Evolutionary conservation across 2,113 vertebrate genomes (phyloP).

Genomic region (Meriones unguiculatus): DNA sequence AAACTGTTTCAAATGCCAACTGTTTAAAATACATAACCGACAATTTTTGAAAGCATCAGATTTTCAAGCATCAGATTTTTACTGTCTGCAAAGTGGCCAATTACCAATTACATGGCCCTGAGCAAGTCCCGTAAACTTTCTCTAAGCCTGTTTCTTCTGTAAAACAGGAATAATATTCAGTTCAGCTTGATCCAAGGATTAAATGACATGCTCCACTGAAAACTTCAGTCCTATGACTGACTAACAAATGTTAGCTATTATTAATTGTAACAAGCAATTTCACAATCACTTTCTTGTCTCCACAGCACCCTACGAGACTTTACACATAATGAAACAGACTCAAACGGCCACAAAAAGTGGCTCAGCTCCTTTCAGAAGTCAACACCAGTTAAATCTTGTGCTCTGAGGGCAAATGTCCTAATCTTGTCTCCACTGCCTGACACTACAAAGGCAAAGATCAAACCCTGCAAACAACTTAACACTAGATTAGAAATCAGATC

Average conservation of each 20-base stretch:
- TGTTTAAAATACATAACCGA: not conserved
- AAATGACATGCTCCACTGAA: slow-evolving; percentile 29
- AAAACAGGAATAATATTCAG: slow-evolving; percentile 19
- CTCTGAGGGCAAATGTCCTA: slow-evolving; percentile 21
- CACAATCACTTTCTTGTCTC: slow-evolving; percentile 33
- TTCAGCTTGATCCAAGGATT: slow-evolving; percentile 32
- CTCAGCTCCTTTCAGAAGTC: not conserved
- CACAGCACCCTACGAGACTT: slow-evolving; percentile 4
- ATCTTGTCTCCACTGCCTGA: slow-evolving; percentile 46
- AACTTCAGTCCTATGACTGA: slow-evolving; percentile 21
- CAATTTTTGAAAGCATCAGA: not conserved
- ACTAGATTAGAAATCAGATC: slow-evolving; percentile 45
- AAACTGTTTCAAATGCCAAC: not conserved
- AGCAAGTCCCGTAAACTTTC: slow-evolving; percentile 46
- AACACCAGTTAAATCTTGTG: slow-evolving; percentile 18
- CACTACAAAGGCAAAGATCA: slow-evolving; percentile 23
- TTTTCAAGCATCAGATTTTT: slow-evolving; percentile 32
- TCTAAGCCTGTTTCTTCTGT: slow-evolving; percentile 23
- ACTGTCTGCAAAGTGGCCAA: not conserved
- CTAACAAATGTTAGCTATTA: slow-evolving; percentile 17
- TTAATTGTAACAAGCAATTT: slow-evolving; percentile 34
- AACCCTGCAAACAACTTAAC: not conserved
- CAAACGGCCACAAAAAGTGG: slow-evolving; percentile 1
- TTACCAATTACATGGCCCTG: slow-evolving; percentile 17
- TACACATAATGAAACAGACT: slow-evolving; percentile 41